Conservation (phyloP, 30 jellyfish, hydroid and myxozoan species). For the Calvadosia cruxmelitensis region DNA sequence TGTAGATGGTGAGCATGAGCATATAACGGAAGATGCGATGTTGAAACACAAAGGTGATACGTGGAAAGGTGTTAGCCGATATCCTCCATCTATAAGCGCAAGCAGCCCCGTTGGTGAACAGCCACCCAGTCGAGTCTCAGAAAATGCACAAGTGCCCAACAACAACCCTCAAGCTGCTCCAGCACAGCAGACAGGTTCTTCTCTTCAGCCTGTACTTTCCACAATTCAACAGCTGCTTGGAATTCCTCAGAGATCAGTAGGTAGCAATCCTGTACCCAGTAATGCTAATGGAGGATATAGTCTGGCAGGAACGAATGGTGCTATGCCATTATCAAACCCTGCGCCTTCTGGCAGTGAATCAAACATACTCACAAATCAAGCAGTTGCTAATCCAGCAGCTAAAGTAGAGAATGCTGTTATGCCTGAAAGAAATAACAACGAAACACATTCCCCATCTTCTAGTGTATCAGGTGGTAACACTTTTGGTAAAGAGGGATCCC, state of each 20-base stretch:
- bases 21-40: constrained; percentile 64
- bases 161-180: constrained; percentile 8
- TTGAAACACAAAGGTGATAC: constrained; percentile 50
- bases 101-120: not conserved
- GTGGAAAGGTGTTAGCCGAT: constrained; percentile 79
- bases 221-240: not conserved
- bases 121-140: not conserved
- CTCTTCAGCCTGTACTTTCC: constrained; percentile 14
- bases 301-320: no score
- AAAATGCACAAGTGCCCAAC: not conserved
- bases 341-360: no score
- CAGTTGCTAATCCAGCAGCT: no score
- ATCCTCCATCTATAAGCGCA: constrained; percentile 57
- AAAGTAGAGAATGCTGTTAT: no score
- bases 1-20: constrained; percentile 75
- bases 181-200: constrained; percentile 20
- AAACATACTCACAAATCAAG: no score
- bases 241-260: not conserved
- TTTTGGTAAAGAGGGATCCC: no score
- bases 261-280: no score
- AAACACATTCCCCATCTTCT: no score
- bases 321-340: no score
- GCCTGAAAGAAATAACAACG: no score
- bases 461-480: no score
- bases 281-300: no score